Evolutionary conservation across 2,888 invertebrate genomes (phyloP).

Genomic region (Steinernema carpocapsae): DNA sequence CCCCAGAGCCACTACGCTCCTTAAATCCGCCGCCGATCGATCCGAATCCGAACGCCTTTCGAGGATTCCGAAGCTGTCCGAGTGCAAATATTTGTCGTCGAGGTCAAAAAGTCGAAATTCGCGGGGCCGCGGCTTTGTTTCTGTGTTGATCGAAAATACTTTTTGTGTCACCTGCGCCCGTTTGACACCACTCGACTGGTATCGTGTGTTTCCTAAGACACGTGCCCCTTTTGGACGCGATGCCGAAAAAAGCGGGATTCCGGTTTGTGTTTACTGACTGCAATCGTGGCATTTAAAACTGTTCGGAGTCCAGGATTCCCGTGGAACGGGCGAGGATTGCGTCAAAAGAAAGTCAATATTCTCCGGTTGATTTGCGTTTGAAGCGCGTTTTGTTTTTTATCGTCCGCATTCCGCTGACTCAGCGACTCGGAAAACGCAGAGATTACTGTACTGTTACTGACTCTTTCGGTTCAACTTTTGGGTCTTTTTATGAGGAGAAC

Average conservation of each 20-base stretch:
- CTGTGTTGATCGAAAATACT: neutral
- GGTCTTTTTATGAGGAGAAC: too few species aligned
- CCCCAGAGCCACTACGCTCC: conserved; percentile 9
- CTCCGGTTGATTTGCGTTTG: conserved; percentile 4
- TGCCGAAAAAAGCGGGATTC: neutral
- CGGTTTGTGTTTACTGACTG: neutral
- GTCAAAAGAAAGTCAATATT: conserved; percentile 8
- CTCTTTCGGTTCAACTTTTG: too few species aligned
- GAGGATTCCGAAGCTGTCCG: conserved; percentile 14
- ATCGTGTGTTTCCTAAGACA: neutral
- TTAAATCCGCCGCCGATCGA: conserved; percentile 31
- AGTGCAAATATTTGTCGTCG: conserved; percentile 28
- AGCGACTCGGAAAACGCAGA: neutral
- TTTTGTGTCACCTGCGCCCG: neutral
- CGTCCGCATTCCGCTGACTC: neutral
- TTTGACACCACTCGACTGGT: neutral
- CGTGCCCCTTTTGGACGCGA: neutral
- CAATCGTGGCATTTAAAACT: neutral
- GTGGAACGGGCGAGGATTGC: neutral
- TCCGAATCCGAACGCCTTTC: neutral
- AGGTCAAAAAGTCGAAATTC: conserved; percentile 8
- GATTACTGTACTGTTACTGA: neutral
- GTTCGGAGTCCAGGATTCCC: neutral
- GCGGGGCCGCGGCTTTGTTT: conserved; percentile 11
- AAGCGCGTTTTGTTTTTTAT: conserved; percentile 14